Percentiles rank a stretch among this genome's conserved stretches.
Conservation (phyloP, 2,113 vertebrate genomes). For the Alethe diademata region DNA sequence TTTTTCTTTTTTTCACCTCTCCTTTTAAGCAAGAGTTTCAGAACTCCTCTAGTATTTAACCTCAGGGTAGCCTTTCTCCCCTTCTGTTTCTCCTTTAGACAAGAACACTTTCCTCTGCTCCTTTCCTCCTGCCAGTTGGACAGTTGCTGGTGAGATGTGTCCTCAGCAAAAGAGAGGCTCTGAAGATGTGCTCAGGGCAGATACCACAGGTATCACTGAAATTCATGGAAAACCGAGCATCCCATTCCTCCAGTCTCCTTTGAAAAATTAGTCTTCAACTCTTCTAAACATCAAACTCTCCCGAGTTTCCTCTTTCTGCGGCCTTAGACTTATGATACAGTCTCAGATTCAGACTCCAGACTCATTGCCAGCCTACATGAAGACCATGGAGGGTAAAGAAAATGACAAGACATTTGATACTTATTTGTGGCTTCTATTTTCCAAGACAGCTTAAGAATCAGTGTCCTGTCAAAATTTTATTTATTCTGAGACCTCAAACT, state of each 20-base stretch:
- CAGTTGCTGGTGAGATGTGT: background rate
- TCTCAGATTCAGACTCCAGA: background rate
- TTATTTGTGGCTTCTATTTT: background rate
- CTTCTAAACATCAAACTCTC: background rate
- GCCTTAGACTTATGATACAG: background rate
- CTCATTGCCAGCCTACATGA: background rate
- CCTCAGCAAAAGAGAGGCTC: background rate
- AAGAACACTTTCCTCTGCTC: background rate
- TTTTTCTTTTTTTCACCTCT: background rate
- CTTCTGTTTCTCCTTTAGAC: background rate
- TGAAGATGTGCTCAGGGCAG: background rate
- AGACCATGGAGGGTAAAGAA: background rate
- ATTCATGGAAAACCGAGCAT: background rate
- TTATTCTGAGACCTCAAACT: background rate
- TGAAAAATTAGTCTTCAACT: background rate
- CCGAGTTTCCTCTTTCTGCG: background rate
- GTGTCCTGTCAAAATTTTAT: background rate
- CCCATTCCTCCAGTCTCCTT: background rate
- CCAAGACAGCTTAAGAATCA: background rate
- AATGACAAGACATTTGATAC: background rate
- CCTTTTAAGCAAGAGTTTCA: background rate
- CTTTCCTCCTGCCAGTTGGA: background rate
- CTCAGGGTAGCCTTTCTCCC: background rate
- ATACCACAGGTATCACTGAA: background rate
- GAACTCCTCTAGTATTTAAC: background rate